phyloP scores from a whole-genome alignment of 2,113 vertebrate genomes.

The Polyodon spathula region DNA sequence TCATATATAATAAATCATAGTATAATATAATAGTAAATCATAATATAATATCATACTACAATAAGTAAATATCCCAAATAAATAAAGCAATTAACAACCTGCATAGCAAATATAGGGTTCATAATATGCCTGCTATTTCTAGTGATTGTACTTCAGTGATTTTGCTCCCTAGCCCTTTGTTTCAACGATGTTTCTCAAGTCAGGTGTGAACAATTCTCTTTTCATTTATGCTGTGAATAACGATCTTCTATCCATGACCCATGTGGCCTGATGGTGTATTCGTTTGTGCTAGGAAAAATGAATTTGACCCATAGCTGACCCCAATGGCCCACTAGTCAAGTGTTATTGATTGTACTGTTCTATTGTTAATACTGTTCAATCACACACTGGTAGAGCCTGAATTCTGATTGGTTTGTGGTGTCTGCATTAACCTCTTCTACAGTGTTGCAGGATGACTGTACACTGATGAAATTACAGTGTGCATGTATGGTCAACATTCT shows the following conservation, averaged over 20 bases:
- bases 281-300: slow-evolving; percentile 9
- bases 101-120: slow-evolving; percentile 9
- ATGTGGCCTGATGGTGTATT: background rate
- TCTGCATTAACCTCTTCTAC: background rate
- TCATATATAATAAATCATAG: no score
- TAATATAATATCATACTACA: no score
- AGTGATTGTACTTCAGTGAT: no score
- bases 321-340: slow-evolving; percentile 7
- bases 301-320: slow-evolving; percentile 8
- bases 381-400: background rate
- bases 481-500: no score
- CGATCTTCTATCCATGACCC: no score
- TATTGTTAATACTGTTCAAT: slow-evolving; percentile 7
- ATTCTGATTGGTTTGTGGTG: background rate
- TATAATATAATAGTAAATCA: no score
- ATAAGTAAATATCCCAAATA: slow-evolving; percentile 24
- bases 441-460: no score
- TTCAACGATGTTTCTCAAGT: no score
- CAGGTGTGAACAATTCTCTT: no score
- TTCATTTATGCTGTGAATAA: no score
- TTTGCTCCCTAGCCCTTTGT: background rate
- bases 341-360: slow-evolving; percentile 17
- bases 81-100: slow-evolving; percentile 32
- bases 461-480: no score
- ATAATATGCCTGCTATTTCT: no score